Evolutionary conservation across 2,113 vertebrate genomes (phyloP).

Genomic region (Columba janthina): DNA sequence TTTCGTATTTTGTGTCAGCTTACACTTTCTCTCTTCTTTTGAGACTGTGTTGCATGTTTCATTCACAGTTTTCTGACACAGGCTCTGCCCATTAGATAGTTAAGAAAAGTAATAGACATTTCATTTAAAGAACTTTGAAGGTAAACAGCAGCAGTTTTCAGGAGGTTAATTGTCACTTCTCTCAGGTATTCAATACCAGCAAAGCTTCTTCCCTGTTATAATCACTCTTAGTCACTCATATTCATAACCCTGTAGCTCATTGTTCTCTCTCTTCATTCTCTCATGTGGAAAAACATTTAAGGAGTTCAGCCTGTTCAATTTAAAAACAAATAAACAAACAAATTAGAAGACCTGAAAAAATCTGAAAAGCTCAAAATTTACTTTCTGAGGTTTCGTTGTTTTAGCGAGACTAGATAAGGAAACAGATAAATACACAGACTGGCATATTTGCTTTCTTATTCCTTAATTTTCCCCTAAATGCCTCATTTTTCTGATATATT

Average conservation of each 20-base stretch:
- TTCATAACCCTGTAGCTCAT: background rate
- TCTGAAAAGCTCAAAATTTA: rapidly evolving
- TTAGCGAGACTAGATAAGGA: background rate
- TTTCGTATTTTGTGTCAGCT: background rate
- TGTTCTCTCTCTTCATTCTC: background rate
- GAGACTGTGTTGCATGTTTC: background rate
- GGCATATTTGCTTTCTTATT: background rate
- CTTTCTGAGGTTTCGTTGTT: background rate
- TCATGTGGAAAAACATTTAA: background rate
- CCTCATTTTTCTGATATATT: background rate
- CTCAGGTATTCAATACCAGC: background rate
- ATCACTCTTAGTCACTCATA: background rate
- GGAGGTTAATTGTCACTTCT: background rate
- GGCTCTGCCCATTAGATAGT: background rate
- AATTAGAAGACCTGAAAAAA: background rate
- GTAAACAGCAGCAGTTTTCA: background rate
- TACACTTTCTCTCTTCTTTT: background rate
- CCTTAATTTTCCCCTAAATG: background rate
- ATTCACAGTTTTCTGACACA: background rate
- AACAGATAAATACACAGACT: background rate
- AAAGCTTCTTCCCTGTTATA: background rate
- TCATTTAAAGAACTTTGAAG: background rate
- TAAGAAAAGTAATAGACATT: background rate
- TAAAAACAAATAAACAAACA: background rate
- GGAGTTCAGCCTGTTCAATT: background rate